phyloP scores from a whole-genome alignment of 1,140 invertebrate genomes.

The Hyles vespertilio region DNA sequence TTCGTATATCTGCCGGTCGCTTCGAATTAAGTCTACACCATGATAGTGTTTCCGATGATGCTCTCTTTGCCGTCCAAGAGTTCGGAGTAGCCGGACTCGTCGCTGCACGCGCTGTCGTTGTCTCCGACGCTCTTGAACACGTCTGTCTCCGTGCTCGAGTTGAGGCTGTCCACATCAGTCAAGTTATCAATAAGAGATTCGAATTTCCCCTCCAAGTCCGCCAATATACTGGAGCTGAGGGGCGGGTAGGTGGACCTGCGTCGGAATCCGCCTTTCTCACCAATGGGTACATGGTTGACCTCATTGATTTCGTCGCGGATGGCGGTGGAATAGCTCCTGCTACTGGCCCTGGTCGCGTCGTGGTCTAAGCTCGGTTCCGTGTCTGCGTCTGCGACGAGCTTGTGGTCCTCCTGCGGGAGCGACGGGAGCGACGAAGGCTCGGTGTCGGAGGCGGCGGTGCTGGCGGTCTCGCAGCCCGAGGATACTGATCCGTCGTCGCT shows the following conservation, averaged over 20 bases:
- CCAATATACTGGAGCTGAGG: constrained; percentile 34
- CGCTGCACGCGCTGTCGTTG: constrained; percentile 76
- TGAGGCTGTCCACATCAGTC: constrained; percentile 56
- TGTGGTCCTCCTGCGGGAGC: constrained; percentile 54
- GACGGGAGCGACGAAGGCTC: constrained; percentile 70
- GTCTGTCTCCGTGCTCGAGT: constrained; percentile 55
- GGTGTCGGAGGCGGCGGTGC: constrained; percentile 79
- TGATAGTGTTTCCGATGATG: constrained; percentile 64
- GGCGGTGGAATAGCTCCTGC: constrained; percentile 32
- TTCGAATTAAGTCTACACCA: constrained; percentile 39
- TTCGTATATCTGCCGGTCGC: no score
- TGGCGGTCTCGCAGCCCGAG: constrained; percentile 86
- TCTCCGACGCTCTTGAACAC: constrained; percentile 67
- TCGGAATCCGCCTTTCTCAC: constrained; percentile 60
- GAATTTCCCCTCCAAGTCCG: constrained; percentile 50
- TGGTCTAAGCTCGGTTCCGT: constrained; percentile 45
- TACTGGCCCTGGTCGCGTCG: constrained; percentile 15
- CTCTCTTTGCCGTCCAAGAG: constrained; percentile 69
- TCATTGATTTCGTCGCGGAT: constrained; percentile 40
- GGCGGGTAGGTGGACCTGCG: constrained; percentile 69
- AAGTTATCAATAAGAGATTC: constrained; percentile 62
- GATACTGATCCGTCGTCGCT: constrained; percentile 86
- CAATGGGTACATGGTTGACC: constrained; percentile 69
- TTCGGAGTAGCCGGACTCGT: constrained; percentile 77
- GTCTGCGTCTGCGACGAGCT: constrained; percentile 41